A percentile compares a stretch with the other conserved stretches of the same genome.
Conservation (phyloP, 2,113 vertebrate genomes). For the Strix aluco region DNA sequence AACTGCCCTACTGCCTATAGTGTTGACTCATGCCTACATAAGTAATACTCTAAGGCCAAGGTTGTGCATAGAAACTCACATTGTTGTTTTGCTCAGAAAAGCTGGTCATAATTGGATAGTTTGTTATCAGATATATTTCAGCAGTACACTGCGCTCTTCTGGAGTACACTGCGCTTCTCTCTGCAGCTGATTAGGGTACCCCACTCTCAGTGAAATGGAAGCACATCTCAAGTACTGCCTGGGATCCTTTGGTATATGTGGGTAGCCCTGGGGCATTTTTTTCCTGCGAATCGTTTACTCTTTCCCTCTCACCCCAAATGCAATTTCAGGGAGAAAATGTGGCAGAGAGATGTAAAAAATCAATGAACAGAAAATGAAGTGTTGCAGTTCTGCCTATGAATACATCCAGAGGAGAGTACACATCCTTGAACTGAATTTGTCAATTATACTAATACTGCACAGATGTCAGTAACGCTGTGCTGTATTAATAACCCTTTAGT, state of each 20-base stretch:
- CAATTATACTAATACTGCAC: neutral
- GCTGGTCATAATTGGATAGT: neutral
- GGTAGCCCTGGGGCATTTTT: neutral
- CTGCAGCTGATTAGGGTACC: neutral
- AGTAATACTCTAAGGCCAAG: neutral
- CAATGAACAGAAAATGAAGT: neutral
- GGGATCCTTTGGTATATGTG: neutral
- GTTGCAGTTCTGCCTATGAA: neutral
- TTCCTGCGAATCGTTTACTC: neutral
- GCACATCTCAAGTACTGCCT: neutral
- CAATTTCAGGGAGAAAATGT: neutral
- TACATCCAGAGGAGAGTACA: neutral
- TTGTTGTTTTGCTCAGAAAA: neutral
- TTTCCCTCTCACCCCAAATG: neutral
- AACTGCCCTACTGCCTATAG: neutral
- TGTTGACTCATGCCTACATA: neutral
- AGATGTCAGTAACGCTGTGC: neutral
- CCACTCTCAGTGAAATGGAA: neutral
- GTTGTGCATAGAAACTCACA: neutral
- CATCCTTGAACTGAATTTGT: neutral
- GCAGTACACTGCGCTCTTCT: accelerated
- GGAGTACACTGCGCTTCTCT: accelerated
- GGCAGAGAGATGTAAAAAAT: neutral
- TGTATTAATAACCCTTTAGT: neutral
- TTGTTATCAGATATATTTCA: neutral